Base-by-base conservation (phyloP, 1,140 invertebrate species). In the Drosophila albomicans region DNA sequence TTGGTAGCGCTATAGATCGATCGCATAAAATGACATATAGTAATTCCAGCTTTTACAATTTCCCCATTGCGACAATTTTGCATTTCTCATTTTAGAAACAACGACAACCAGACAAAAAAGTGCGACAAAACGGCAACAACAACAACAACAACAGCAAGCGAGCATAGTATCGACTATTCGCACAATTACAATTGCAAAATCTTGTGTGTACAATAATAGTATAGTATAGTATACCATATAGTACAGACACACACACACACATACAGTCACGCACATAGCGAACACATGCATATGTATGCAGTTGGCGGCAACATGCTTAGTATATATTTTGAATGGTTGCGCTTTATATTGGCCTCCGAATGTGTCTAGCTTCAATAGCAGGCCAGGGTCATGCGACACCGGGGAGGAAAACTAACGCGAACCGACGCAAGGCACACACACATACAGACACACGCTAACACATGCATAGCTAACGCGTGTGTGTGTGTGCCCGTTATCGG, bases 341-440 rank as follows among this genome's bases (percentile, higher is more conserved):
- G 85, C 85, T 89, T 88, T 89, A 82, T 89, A 89, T 89, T 82
- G 75, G 79, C 89, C 81, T 91, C 81, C 80, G 82, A 84, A 75
- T 88, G 81, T 82, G 88, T 91, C 81, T 91, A 85, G 88, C 88
- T 91, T 91, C 88, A 91, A 91, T 91, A 91, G 88, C 88, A 91
- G 88, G 88, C 88, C 88, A 91, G 88, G 88, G 88, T 91, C 88
- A 91, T 85, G 84, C 79, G 88, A 91, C 87, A 91, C 90, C 72
- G 72, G 82, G 87, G 87, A 87, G 87, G 87, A 91, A 91, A 89
- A 88, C 70, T 85, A 74, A 80, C 86, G 81, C 78, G 75, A 84
- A 87, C 78, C 80, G 79, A 78, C 75, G 80, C 76, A 75, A 82
- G 68, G 62, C 58, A 63, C 56, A 76, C 25, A 46, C n/a, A 57